These are phyloP conservation scores for Neomorphus geoffroyi DNA, from an alignment of 2,797 vertebrate species.

Conservation along the genomic window DNA sequence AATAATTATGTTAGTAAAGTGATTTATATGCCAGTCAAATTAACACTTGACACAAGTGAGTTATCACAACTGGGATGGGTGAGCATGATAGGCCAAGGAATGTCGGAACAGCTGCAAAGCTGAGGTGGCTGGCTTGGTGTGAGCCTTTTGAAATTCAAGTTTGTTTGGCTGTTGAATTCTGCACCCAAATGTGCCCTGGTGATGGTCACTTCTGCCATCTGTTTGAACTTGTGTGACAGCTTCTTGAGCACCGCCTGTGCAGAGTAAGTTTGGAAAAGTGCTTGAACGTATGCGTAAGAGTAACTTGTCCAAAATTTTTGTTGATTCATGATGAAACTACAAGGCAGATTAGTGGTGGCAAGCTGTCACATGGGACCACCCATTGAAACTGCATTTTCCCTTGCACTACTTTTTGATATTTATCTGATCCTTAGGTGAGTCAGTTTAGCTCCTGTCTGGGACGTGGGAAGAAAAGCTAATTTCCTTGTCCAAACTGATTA, in stretches of 20 bases:
- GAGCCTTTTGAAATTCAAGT: constrained; percentile 67
- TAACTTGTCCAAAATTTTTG: neutral
- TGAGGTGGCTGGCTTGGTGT: constrained; percentile 9
- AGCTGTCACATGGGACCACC: neutral
- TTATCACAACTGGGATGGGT: constrained; percentile 26
- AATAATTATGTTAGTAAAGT: constrained; percentile 24
- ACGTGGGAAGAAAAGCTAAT: neutral
- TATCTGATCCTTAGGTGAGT: neutral
- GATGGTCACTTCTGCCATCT: constrained; percentile 47
- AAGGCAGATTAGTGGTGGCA: neutral
- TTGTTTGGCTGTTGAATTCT: constrained; percentile 62
- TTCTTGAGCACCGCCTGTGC: neutral
- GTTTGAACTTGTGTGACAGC: constrained; percentile 61
- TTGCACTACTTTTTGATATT: neutral
- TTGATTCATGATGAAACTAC: neutral
- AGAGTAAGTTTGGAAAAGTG: neutral
- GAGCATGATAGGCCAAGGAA: constrained; percentile 10
- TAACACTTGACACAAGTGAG: constrained; percentile 38
- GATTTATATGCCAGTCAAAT: constrained; percentile 53
- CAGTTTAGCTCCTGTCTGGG: neutral
- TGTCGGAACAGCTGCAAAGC: constrained; percentile 2
- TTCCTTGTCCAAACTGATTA: neutral
- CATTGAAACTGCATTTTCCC: neutral
- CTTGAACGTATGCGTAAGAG: neutral
- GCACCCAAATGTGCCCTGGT: constrained; percentile 33